These are phyloP conservation scores for Diglossa cyanea DNA, from an alignment of 2,797 vertebrate species.

Conservation along the genomic window DNA sequence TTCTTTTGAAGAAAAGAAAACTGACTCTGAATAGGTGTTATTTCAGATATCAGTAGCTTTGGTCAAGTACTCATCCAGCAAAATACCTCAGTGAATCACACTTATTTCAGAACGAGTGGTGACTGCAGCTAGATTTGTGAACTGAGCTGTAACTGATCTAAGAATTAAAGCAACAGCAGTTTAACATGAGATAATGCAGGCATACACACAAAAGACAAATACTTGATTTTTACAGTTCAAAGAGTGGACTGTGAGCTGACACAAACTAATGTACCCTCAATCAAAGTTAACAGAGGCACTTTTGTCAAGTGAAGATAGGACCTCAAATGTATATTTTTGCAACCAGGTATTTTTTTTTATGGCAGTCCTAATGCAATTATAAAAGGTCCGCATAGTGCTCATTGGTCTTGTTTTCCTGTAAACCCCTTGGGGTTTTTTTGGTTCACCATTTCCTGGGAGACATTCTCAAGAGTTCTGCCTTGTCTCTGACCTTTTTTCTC, in stretches of 20 bases:
- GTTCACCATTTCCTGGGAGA: neutral
- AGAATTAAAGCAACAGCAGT: neutral
- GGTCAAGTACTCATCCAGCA: neutral
- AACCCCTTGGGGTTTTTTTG: neutral
- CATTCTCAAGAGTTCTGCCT: neutral
- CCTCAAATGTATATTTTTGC: neutral
- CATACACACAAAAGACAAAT: neutral
- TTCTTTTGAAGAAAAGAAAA: neutral
- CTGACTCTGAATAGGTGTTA: neutral
- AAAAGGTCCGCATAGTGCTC: neutral
- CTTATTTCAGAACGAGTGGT: neutral
- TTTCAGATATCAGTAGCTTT: neutral
- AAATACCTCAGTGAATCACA: neutral
- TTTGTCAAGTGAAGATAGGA: neutral
- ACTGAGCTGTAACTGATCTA: neutral
- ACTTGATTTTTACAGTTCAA: neutral
- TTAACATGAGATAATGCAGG: neutral
- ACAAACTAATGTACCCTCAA: neutral
- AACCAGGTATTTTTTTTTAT: neutral
- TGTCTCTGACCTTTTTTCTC: neutral
- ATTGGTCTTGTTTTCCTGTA: neutral
- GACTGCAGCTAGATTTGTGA: neutral
- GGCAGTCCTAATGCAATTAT: neutral
- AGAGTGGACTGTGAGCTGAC: neutral
- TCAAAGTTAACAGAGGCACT: neutral